Conservation (phyloP, 2,888 invertebrate species). For the Acleris laterana region DNA sequence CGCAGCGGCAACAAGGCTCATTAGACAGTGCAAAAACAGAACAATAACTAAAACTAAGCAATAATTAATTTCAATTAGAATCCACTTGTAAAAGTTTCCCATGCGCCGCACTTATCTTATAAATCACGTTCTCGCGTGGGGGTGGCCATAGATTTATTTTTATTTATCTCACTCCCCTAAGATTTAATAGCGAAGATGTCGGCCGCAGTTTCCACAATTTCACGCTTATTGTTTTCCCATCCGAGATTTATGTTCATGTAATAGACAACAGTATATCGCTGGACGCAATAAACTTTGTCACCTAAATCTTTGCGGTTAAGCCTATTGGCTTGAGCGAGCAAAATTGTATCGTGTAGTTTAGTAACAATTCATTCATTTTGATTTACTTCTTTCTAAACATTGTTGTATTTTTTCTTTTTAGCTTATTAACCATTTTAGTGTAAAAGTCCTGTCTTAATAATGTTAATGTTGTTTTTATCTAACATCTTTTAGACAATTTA, state of each 20-base stretch:
- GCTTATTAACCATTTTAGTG: too few species aligned
- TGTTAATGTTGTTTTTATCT: too few species aligned
- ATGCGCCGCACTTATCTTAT: conserved; percentile 57
- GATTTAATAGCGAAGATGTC: conserved; percentile 81
- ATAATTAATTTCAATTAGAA: conserved; percentile 66
- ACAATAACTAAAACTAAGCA: conserved; percentile 36
- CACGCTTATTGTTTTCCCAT: conserved; percentile 85
- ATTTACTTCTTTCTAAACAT: conserved; percentile 5
- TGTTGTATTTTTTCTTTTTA: too few species aligned
- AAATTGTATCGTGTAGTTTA: conserved; percentile 31
- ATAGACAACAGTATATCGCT: conserved; percentile 81
- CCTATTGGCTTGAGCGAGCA: conserved; percentile 61
- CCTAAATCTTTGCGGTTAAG: conserved; percentile 82
- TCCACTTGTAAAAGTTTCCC: conserved; percentile 45
- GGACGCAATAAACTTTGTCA: conserved; percentile 82
- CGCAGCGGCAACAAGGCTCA: conserved; percentile 12
- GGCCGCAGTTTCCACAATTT: conserved; percentile 83
- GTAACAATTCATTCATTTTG: conserved; percentile 15
- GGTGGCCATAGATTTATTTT: conserved; percentile 79
- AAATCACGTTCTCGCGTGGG: conserved; percentile 77
- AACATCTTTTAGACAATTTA: too few species aligned
- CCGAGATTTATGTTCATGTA: conserved; percentile 81
- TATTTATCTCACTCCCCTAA: conserved; percentile 83
- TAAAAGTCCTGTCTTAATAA: too few species aligned
- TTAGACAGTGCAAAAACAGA: conserved; percentile 15